phyloP scores from a whole-genome alignment of 2,113 vertebrate genomes.

The Lynx canadensis region DNA sequence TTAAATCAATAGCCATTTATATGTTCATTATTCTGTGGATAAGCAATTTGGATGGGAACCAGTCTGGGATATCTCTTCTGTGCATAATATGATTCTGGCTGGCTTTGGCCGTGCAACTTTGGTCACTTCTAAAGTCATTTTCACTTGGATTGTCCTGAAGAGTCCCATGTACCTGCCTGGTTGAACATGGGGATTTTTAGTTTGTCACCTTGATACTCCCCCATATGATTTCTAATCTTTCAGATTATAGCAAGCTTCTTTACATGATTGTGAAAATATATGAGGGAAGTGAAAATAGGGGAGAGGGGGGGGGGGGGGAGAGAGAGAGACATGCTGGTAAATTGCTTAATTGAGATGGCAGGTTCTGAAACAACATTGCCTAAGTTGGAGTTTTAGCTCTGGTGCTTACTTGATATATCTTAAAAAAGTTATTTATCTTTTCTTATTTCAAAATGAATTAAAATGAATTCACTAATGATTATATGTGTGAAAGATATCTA shows the following conservation, averaged over 20 bases:
- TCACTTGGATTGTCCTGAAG: background rate
- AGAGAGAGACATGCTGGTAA: background rate
- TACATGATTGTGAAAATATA: background rate
- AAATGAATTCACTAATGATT: background rate
- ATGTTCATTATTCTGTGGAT: background rate
- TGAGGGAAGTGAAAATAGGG: background rate
- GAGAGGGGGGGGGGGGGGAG: accelerated
- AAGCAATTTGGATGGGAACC: background rate
- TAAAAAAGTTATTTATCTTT: background rate
- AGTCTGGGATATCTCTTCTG: background rate
- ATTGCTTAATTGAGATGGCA: background rate
- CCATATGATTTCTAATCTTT: background rate
- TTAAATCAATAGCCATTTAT: background rate
- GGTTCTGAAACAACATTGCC: background rate
- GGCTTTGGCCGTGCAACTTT: background rate
- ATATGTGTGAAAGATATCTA: background rate
- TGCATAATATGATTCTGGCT: background rate
- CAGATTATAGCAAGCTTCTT: background rate
- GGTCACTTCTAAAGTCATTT: background rate
- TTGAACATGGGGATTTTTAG: too few species aligned
- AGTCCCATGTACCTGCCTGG: background rate
- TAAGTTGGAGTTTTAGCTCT: background rate
- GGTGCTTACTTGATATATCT: background rate
- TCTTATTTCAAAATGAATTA: background rate
- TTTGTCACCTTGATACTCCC: background rate